These are phyloP conservation scores for Chlorocebus sabaeus DNA, from an alignment of 2,113 vertebrate species.

Conservation along the genomic window DNA sequence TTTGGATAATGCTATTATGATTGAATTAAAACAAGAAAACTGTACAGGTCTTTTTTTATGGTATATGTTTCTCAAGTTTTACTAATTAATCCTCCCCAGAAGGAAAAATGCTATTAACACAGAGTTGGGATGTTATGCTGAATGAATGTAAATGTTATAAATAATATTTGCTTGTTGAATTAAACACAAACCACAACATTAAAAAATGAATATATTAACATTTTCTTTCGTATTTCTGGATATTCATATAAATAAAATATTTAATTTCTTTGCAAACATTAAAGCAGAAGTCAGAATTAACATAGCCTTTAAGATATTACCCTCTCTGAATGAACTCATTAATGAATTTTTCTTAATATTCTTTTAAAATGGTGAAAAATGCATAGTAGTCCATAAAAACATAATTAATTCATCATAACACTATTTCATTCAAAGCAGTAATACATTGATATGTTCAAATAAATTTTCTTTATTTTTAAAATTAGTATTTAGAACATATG, in stretches of 20 bases:
- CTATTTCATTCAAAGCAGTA: neutral
- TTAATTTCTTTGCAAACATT: neutral
- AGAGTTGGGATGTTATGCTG: neutral
- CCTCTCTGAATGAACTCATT: neutral
- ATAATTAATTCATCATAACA: neutral
- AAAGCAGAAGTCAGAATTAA: neutral
- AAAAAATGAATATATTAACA: neutral
- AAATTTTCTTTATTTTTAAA: neutral
- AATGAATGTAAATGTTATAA: neutral
- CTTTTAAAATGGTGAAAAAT: neutral
- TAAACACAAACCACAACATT: neutral
- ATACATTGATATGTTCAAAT: neutral
- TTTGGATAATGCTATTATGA: neutral
- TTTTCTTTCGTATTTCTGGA: neutral
- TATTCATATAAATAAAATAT: neutral
- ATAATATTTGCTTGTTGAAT: neutral
- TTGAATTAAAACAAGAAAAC: neutral
- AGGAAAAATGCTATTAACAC: neutral
- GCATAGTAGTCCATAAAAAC: neutral
- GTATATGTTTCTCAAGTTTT: neutral
- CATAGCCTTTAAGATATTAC: neutral
- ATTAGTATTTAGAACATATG: neutral
- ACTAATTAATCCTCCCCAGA: neutral
- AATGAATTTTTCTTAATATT: neutral
- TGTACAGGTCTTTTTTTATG: neutral